Percentiles rank a stretch among this genome's conserved stretches.
These are phyloP conservation scores for Syngnathus floridae DNA, from an alignment of 2,113 vertebrate species.

Conservation along the genomic window DNA sequence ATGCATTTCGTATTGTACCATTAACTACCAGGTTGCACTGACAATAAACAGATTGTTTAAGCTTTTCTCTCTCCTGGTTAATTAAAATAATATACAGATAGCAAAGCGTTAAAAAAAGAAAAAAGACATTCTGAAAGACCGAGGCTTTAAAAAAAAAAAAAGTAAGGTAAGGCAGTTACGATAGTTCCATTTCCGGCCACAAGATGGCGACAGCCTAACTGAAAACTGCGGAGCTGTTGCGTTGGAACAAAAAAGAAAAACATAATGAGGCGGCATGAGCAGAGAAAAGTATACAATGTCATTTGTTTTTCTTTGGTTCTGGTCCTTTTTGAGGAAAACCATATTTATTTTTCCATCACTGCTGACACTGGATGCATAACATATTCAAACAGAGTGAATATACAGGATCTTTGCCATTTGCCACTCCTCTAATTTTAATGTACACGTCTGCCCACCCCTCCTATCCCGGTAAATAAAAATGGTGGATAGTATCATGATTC, in stretches of 20 bases:
- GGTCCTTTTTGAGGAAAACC: conserved; percentile 63
- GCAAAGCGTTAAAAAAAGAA: too few relatives aligned
- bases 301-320: conserved; percentile 20
- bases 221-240: too few relatives aligned
- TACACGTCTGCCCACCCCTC: conserved; percentile 50
- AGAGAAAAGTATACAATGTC: conserved; percentile 42
- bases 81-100: too few relatives aligned
- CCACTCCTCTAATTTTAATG: conserved; percentile 57
- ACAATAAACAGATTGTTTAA: background rate
- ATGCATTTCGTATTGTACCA: background rate
- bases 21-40: background rate
- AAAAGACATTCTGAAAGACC: too few relatives aligned
- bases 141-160: too few relatives aligned
- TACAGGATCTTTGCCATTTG: conserved; percentile 40
- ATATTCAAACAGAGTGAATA: conserved; percentile 37
- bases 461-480: conserved; percentile 47
- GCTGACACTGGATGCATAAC: conserved; percentile 21
- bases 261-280: conserved; percentile 17
- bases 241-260: too few relatives aligned
- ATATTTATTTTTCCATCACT: conserved; percentile 35
- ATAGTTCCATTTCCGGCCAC: too few relatives aligned
- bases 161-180: too few relatives aligned
- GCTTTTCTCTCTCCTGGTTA: too few relatives aligned
- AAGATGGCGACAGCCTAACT: too few relatives aligned
- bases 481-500: conserved; percentile 38